Conservation (phyloP, 2,797 vertebrate species). For the Australoheros facetus region DNA sequence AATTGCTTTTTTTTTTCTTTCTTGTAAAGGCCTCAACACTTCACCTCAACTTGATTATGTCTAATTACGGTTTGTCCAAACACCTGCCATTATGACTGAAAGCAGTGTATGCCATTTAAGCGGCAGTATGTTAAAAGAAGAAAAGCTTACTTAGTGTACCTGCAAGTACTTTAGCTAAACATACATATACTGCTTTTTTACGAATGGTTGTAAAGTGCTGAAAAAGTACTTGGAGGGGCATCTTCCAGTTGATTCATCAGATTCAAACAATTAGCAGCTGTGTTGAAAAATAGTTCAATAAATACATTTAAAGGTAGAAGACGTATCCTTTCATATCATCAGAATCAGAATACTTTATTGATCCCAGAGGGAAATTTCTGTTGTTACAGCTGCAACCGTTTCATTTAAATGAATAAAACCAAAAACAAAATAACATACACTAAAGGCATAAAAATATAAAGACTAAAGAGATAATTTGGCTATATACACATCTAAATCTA, state of each 20-base stretch:
- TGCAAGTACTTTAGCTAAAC: constrained; percentile 25
- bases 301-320: neutral
- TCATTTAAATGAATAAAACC: too few species aligned
- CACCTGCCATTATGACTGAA: constrained; percentile 22
- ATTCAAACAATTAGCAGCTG: too few species aligned
- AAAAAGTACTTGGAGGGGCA: too few species aligned
- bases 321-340: neutral
- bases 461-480: too few species aligned
- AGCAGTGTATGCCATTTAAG: constrained; percentile 25
- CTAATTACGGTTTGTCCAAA: constrained; percentile 61
- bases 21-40: constrained; percentile 23
- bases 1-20: constrained; percentile 55
- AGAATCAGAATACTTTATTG: too few species aligned
- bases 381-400: too few species aligned
- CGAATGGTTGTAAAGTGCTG: neutral
- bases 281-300: neutral
- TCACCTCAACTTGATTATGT: constrained; percentile 24
- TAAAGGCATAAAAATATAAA: too few species aligned
- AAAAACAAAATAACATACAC: too few species aligned
- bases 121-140: constrained; percentile 14
- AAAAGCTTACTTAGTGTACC: constrained; percentile 6
- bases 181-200: neutral
- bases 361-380: too few species aligned
- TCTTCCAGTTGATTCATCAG: too few species aligned
- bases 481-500: too few species aligned